Evolutionary conservation across 2,888 invertebrate genomes (phyloP).

Genomic region (Teleiodes luculella): DNA sequence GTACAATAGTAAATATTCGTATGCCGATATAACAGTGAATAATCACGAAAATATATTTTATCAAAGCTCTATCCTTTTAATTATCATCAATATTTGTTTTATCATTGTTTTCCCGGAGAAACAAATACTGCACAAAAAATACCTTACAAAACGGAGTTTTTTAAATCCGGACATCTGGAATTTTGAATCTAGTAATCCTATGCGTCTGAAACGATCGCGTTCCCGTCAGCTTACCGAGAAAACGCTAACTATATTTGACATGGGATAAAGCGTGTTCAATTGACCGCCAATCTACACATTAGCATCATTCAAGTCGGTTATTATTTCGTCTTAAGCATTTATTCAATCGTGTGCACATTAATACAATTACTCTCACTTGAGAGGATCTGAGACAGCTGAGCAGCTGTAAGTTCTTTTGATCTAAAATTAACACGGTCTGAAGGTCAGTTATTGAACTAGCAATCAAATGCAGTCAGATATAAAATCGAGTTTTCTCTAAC

Average conservation of each 20-base stretch:
- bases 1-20: too few relatives aligned
- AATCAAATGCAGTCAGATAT: too few relatives aligned
- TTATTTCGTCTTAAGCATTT: background rate
- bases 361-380: background rate
- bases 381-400: background rate
- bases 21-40: too few relatives aligned
- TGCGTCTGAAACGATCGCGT: slow-evolving; percentile 4
- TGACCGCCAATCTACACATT: background rate
- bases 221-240: slow-evolving; percentile 2
- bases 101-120: too few relatives aligned
- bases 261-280: background rate
- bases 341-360: background rate
- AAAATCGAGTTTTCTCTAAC: background rate
- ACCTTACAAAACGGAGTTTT: too few relatives aligned
- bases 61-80: too few relatives aligned
- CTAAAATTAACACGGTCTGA: background rate
- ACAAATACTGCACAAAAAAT: too few relatives aligned
- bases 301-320: background rate
- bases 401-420: background rate
- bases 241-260: slow-evolving; percentile 5
- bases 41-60: too few relatives aligned
- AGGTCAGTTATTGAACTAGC: too few relatives aligned
- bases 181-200: too few relatives aligned
- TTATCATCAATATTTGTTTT: too few relatives aligned
- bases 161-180: too few relatives aligned